Percentiles rank a stretch among this genome's conserved stretches.
These are phyloP conservation scores for Pterobdella sp. DNA, from an alignment of 2,888 invertebrate species.

Conservation along the genomic window DNA sequence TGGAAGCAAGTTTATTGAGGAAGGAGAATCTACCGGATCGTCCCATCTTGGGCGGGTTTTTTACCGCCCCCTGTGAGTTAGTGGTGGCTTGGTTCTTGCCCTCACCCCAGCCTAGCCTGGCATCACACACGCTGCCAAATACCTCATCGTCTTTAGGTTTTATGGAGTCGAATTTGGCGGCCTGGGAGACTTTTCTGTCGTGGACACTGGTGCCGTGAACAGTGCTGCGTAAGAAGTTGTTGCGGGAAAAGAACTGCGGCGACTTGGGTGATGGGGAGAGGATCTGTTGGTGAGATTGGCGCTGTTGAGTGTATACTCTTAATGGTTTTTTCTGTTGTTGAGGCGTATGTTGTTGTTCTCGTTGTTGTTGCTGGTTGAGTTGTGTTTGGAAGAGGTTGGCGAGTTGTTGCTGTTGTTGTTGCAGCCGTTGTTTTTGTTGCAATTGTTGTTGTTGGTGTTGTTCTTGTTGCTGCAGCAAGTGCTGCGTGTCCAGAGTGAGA, in stretches of 20 bases:
- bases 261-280: background rate
- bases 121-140: conserved; percentile 26
- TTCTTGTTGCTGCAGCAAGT: background rate
- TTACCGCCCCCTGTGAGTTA: background rate
- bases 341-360: background rate
- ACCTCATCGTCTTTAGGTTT: background rate
- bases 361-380: conserved; percentile 4
- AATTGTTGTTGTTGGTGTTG: background rate
- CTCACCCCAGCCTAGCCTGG: conserved; percentile 25
- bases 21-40: conserved; percentile 25
- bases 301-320: background rate
- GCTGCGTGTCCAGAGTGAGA: background rate
- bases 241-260: conserved; percentile 9
- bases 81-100: conserved; percentile 8
- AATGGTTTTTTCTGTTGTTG: background rate
- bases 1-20: conserved; percentile 28
- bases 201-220: conserved; percentile 27
- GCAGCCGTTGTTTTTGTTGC: background rate
- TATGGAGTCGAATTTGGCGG: background rate
- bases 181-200: conserved; percentile 14
- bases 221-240: conserved; percentile 17
- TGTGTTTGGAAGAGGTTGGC: conserved; percentile 3
- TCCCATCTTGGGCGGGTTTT: conserved; percentile 22
- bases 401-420: conserved; percentile 15
- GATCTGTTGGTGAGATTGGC: conserved; percentile 10